Evolutionary conservation across 2,113 vertebrate species (phyloP), one percentile per base, ranked within the genome.

Genomic region (Picathartes gymnocephalus): DNA sequence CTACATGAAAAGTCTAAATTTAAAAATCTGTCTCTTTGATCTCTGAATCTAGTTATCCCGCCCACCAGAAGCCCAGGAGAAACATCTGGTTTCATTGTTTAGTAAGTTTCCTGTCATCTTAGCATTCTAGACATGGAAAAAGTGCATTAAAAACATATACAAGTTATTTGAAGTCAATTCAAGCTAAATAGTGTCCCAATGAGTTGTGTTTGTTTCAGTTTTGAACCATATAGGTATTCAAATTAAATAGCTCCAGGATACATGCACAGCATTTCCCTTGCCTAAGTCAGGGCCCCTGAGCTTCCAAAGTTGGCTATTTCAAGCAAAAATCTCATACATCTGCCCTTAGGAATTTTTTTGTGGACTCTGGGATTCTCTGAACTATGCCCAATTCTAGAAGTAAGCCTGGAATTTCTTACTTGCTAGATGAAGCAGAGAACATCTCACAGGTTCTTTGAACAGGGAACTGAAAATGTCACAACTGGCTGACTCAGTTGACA

Each of bases 151-250:
- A 84, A 92, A 71, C 10, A 54, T 39, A 28, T 4, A 57, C 50
- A 73, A 45, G 13, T 54, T 93, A 80, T 73, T 90, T 95, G 66
- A 94, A 93, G 71, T 90, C 45, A 70, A 37, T 66, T 94, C 58
- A 94, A 76, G 33, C 4, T 74, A 50, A 86, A 60, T 54, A 31
- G 3, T 53, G 9, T 68, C 30, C 21, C 23, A 62, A 16, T 15
- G 21, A 72, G 10, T 30, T 77, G 11, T 5, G 33, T 70, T 57
- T 71, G 12, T 72, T 89, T 95, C 27, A 65, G 31, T 82, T 86
- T 72, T 85, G 18, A 85, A 79, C 45, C 30, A 79, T 6, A 24
- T 11, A 60, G 1, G 3, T 66, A 62, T 47, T 80, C 8, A 77
- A 86, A 80, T 54, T 73, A 65, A 72, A 62, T 39, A 80, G 5